phyloP scores from a whole-genome alignment of 2,888 invertebrate genomes.

The Phyllotreta striolata region DNA sequence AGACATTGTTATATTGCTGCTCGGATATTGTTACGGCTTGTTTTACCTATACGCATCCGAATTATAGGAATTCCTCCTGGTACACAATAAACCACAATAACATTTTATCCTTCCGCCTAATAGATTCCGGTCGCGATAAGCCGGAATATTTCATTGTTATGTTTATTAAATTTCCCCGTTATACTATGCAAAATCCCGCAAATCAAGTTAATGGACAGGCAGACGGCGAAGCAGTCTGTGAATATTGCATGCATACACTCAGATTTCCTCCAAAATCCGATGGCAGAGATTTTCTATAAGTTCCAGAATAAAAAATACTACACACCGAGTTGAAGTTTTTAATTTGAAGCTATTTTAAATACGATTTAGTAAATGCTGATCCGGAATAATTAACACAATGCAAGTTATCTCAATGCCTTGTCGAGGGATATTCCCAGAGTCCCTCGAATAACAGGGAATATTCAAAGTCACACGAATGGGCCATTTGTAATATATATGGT shows the following conservation, averaged over 20 bases:
- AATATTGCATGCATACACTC: constrained; percentile 4
- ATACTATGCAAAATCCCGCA: constrained; percentile 11
- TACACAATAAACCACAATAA: constrained; percentile 1
- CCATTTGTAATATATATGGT: constrained; percentile 23
- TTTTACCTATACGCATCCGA: not conserved
- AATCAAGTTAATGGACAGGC: constrained; percentile 13
- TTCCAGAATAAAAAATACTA: too few relatives aligned
- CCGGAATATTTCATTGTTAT: constrained; percentile 19
- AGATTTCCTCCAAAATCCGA: not conserved
- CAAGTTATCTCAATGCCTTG: constrained; percentile 11
- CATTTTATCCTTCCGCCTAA: constrained; percentile 9
- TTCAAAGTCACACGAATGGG: constrained; percentile 15
- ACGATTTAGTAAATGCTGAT: too few relatives aligned
- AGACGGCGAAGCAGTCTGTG: constrained; percentile 6
- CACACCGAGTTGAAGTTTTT: too few relatives aligned
- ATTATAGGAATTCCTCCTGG: constrained; percentile 6
- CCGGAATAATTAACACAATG: too few relatives aligned
- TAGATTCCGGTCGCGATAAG: constrained; percentile 11
- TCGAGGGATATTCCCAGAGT: constrained; percentile 11
- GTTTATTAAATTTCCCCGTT: constrained; percentile 18
- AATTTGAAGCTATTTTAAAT: too few relatives aligned
- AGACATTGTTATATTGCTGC: too few relatives aligned
- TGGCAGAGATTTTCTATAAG: not conserved
- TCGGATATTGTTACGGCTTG: too few relatives aligned
- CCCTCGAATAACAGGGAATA: constrained; percentile 15